A percentile compares a stretch with the other conserved stretches of the same genome.
Evolutionary conservation across 2,888 invertebrate genomes (phyloP).

Genomic region (Drepana falcataria): DNA sequence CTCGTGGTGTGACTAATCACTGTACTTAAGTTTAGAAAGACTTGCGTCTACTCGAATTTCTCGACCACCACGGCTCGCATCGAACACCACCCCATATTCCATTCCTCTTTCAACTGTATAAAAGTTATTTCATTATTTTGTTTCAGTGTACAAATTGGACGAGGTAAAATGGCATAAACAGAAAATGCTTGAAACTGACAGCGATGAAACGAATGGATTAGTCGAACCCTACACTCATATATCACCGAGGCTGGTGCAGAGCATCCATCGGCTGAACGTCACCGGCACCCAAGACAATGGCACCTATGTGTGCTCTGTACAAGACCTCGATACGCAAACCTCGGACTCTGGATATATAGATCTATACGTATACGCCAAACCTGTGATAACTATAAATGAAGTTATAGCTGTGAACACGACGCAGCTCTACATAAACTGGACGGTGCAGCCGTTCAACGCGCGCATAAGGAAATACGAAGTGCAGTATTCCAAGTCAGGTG

Average conservation of each 20-base stretch:
- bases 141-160: constrained; percentile 52
- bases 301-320: constrained; percentile 54
- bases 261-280: constrained; percentile 68
- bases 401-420: constrained; percentile 86
- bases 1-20: no score
- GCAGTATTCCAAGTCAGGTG: constrained; percentile 7
- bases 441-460: constrained; percentile 86
- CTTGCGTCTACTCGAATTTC: no score
- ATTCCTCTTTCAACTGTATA: no score
- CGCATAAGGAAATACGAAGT: constrained; percentile 78
- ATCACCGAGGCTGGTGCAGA: constrained; percentile 79
- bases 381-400: constrained; percentile 84
- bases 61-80: no score
- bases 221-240: constrained; percentile 24
- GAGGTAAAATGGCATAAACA: constrained; percentile 55
- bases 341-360: constrained; percentile 64
- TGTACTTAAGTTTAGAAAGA: no score
- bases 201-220: constrained; percentile 11
- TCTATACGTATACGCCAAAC: constrained; percentile 82
- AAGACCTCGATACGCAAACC: constrained; percentile 44
- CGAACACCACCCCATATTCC: no score
- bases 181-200: constrained; percentile 21
- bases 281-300: constrained; percentile 84
- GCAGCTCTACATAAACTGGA: constrained; percentile 90
- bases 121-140: background rate